Conservation (phyloP, 2,113 vertebrate species). For the Acanthochromis polyacanthus region DNA sequence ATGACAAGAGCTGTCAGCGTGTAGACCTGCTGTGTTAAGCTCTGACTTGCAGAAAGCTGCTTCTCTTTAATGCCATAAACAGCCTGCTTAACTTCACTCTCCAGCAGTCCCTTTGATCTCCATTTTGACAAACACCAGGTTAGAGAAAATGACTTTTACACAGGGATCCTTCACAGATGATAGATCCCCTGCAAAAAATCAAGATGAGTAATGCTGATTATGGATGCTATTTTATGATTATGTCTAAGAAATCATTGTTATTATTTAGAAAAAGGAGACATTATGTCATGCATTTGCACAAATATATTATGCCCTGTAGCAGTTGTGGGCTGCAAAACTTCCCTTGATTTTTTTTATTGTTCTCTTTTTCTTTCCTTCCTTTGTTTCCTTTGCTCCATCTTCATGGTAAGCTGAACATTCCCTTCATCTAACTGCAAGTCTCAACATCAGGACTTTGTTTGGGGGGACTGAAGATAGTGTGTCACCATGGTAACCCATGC, state of each 20-base stretch:
- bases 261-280: background rate
- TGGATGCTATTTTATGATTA: background rate
- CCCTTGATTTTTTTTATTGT: background rate
- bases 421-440: slow-evolving; percentile 34
- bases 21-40: slow-evolving; percentile 36
- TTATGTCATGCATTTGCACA: background rate
- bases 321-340: background rate
- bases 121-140: slow-evolving; percentile 48
- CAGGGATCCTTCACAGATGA: slow-evolving; percentile 15
- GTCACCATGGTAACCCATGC: slow-evolving; percentile 58
- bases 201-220: background rate
- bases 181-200: slow-evolving; percentile 11
- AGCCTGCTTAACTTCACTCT: slow-evolving; percentile 48
- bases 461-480: slow-evolving; percentile 11
- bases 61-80: slow-evolving; percentile 57
- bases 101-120: slow-evolving; percentile 45
- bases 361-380: background rate
- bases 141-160: slow-evolving; percentile 15
- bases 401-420: background rate
- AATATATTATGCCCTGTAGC: background rate
- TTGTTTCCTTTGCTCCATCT: background rate
- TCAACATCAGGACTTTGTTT: slow-evolving; percentile 27
- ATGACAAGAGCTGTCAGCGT: slow-evolving; percentile 54
- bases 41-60: slow-evolving; percentile 29
- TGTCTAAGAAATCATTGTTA: background rate